Base-by-base conservation (phyloP, 1,140 invertebrate genomes). In the Halictus rubicundus region DNA sequence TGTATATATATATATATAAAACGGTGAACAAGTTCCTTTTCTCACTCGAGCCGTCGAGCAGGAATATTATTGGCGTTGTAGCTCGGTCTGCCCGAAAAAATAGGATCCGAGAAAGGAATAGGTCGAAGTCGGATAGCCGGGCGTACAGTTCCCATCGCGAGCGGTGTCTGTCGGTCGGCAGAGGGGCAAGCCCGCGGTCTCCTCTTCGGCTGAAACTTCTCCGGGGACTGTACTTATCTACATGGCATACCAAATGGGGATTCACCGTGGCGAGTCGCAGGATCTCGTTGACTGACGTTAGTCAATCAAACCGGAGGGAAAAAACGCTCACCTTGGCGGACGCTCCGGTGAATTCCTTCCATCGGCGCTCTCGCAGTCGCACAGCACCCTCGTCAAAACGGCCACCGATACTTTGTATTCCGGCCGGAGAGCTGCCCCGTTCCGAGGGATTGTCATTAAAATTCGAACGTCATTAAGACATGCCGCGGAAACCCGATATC, bases 161-260 rank as follows among this genome's bases (percentile, higher is more conserved):
- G 2, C 49, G 63, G 23, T 46, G 25, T 25, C 25, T 19, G 16
- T 14, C 27, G 10, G 19, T 3, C 14, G 27, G 59, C n/a, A 27
- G 16, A 7, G 25, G 16, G 6, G 32, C 23, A 23, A 16, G 4
- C 27, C 4, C 27, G n/a, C 9, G 1, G 8, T 8, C 14, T 10
- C 14, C 25, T 21, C 57, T 54, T 25, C 27, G 19, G 6, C 1
- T 6, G 37, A 57, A 42, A 39, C 78, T 73, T 83, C 63, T 69
- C 72, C 59, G 6, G 21, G 32, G 90, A 90, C 89, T 90, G 90
- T 92, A 91, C 90, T 90, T 90, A 91, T 92, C 91, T 92, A 92
- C 91, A 90, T 91, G 83, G 91, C 89, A 92, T 92, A 92, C 91
- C 91, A 92, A 92, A 91, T 91, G 90, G 88, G 86, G 87, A 89